Base-by-base conservation (phyloP, 2,888 invertebrate species). In the Brachynemurus nebulosus region DNA sequence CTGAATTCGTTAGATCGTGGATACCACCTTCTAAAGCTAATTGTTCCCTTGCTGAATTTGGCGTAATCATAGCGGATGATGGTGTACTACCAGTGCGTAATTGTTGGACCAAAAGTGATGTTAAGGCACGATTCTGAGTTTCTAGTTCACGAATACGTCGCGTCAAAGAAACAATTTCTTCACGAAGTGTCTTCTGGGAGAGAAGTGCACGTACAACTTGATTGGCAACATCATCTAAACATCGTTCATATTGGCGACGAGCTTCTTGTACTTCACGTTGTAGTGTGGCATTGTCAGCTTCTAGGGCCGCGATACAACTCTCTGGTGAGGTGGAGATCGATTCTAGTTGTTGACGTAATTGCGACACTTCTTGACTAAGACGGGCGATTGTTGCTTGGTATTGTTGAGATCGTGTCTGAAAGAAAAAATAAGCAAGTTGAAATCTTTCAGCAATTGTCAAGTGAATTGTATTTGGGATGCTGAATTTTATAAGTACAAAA, bases 201-300 rank as follows among this genome's bases (percentile, higher is more conserved):
- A 88, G 74, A 50, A 88, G 70, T 40, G 86, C 86, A 54, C 83
- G 77, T 46, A 88, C 84, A 52, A 85, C 83, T 61, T 83, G 82
- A 63, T 82, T 82, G 48, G 84, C 86, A 50, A 88, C 83, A 66
- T 88, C 81, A 67, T 88, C 82, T 57, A 86, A 66, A 62, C 86
- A 74, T 56, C 78, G 67, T 66, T 86, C 84, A 65, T 86, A 86
- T 56, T 86, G 84, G 49, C 77, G 69, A 48, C 78, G 65, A 52
- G 78, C 77, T 47, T 72, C 72, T 57, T 79, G 77, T 44, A 74
- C 75, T 59, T 79, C 77, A 48, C 74, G 63, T 39, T 73, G 72
- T 51, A 80, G 60, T n/a, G 71, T 68, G 21, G 69, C 69, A 58
- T 76, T 76, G 54, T 78, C 76, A 18, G 70, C 70, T 57, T 78